Evolutionary conservation across 2,888 invertebrate genomes (phyloP).

Genomic region (Auanema sp.): DNA sequence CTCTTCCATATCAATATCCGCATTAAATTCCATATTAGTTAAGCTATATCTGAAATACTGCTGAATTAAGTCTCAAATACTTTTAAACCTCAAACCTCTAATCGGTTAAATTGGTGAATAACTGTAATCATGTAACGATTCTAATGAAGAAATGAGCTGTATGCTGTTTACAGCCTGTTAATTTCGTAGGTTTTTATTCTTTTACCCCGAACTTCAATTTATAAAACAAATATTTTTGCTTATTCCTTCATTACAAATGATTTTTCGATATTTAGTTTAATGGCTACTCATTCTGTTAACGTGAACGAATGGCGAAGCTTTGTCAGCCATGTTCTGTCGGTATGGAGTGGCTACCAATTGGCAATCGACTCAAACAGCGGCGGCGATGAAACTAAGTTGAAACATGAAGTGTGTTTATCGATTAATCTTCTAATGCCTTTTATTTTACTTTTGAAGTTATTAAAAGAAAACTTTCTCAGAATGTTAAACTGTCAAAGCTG

Average conservation of each 20-base stretch:
- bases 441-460: background rate
- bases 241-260: too few relatives aligned
- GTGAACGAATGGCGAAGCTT: slow-evolving; percentile 21
- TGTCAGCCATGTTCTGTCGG: slow-evolving; percentile 27
- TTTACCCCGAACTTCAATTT: too few relatives aligned
- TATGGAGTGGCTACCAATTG: slow-evolving; percentile 51
- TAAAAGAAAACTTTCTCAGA: background rate
- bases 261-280: too few relatives aligned
- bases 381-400: slow-evolving; percentile 46
- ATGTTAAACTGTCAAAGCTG: background rate
- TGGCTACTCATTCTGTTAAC: background rate
- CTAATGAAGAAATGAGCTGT: too few relatives aligned
- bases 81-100: too few relatives aligned
- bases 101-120: too few relatives aligned
- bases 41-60: background rate
- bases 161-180: too few relatives aligned
- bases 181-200: too few relatives aligned
- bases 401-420: slow-evolving; percentile 31
- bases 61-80: too few relatives aligned
- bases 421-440: slow-evolving; percentile 10
- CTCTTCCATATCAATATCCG: slow-evolving; percentile 11
- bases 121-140: too few relatives aligned
- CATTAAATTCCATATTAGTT: slow-evolving; percentile 6
- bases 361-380: slow-evolving; percentile 45
- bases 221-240: too few relatives aligned